Percentiles rank a stretch among this genome's conserved stretches.
These are phyloP conservation scores for Meloe dianella DNA, from an alignment of 2,888 invertebrate species.

Conservation along the genomic window DNA sequence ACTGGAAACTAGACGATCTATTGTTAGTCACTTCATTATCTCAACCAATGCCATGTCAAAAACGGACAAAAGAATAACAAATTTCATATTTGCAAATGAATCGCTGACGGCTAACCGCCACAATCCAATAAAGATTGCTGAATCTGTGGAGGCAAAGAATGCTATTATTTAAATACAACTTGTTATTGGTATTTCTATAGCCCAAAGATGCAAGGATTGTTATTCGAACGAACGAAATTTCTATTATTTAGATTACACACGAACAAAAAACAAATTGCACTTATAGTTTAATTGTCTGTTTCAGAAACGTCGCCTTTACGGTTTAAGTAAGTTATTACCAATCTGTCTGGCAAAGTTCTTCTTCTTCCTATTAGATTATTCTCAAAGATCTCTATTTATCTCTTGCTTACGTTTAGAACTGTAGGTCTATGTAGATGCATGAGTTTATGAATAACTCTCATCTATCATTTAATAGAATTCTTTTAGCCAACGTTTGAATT, in stretches of 20 bases:
- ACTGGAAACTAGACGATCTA: background rate
- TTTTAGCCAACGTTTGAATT: background rate
- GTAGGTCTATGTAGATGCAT: background rate
- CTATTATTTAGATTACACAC: background rate
- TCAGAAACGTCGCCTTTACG: conserved; percentile 48
- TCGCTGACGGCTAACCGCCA: too few species aligned
- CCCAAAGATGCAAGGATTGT: background rate
- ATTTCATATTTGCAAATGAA: too few species aligned
- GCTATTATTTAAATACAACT: too few species aligned
- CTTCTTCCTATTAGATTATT: background rate
- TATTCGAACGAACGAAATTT: background rate
- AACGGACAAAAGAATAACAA: too few species aligned
- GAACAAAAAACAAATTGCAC: background rate
- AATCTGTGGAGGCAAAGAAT: background rate
- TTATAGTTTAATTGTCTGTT: conserved; percentile 39
- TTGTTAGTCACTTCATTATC: too few species aligned
- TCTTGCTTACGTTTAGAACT: background rate
- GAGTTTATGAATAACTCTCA: background rate
- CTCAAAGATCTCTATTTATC: background rate
- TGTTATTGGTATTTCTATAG: too few species aligned
- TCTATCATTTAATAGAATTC: conserved; percentile 1
- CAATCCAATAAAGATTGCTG: background rate
- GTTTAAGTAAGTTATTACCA: conserved; percentile 46
- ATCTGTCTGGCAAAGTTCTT: background rate
- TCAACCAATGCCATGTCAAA: too few species aligned